Base-by-base conservation (phyloP, 2,888 invertebrate species). In the Apamea sordens region DNA sequence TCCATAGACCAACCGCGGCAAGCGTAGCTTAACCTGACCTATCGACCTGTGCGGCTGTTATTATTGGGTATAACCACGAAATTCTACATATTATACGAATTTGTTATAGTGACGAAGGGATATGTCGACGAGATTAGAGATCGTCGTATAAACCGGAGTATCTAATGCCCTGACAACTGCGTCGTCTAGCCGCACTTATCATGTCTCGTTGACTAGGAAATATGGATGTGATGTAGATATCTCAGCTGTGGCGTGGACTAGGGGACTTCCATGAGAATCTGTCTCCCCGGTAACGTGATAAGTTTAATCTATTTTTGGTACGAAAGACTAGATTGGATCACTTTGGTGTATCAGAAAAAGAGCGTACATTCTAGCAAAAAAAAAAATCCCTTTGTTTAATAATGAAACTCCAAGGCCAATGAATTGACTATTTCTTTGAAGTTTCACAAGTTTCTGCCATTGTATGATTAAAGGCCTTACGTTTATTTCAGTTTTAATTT, bases 351-450 rank as follows among this genome's bases (percentile, higher is more conserved):
- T 47, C 15, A 78, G 21, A 83, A 63, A 79, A 50, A 77, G 41
- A 59, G 32, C 53, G 28, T 74, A 24, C 24, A 13, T 28, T 65
- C 61, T 44, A n/a, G 56, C 36, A 36, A 44, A 65, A 79, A 50
- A 50, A 80, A 53, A 82, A 59, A 73, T 69, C 69, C 32, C 0
- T 50, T 56, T 73, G 28, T 82, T 85, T 73, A 69, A 73, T 80
- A 63, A 82, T 73, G 56, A 8, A 73, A 24, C 18, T 47, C 41
- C 83, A 76, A 82, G 63, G 83, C 44, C 70, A 73, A 83, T 79
- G 47, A 65, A 59, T 81, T 68, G 15, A 41, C 67, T 41, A 28
- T 36, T 13, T 53, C 71, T 84, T 82, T 82, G 80, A 82, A 79
- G 53, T 79, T 75, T 47, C 28, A 65, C 61, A 80, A 50, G n/a